These are phyloP conservation scores for Malurus cyaneus DNA, from an alignment of 2,113 vertebrate genomes.

Conservation along the genomic window DNA sequence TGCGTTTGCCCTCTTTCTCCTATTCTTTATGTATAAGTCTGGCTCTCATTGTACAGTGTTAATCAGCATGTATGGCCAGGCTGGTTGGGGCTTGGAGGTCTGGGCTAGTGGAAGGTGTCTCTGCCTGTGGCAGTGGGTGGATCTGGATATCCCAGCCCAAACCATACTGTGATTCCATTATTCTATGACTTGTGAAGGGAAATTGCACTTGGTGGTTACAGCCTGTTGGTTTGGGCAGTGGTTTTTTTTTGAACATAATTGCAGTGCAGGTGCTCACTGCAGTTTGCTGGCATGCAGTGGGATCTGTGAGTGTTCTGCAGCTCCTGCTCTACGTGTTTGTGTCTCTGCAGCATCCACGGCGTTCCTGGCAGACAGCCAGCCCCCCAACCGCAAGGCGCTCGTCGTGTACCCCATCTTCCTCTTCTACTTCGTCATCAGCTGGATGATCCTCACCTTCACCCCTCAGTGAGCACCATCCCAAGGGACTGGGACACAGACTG, in stretches of 20 bases:
- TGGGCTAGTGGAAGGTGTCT: background rate
- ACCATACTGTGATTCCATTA: background rate
- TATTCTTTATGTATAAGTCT: background rate
- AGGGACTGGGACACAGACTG: background rate
- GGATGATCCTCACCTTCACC: constrained; percentile 93
- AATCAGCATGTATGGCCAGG: background rate
- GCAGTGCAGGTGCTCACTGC: background rate
- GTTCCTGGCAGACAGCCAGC: constrained; percentile 93
- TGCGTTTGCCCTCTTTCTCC: background rate
- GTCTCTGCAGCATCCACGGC: constrained; percentile 86
- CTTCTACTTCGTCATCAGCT: constrained; percentile 97
- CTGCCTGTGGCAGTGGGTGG: background rate
- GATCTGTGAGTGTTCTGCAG: background rate
- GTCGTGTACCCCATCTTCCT: constrained; percentile 96
- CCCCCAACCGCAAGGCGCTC: constrained; percentile 89
- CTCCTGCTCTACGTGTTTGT: background rate
- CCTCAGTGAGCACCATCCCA: constrained; percentile 41
- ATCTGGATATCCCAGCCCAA: background rate
- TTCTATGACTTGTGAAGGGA: background rate
- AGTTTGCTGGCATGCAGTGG: background rate
- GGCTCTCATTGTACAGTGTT: background rate
- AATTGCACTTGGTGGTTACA: background rate
- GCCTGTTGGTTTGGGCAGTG: accelerated
- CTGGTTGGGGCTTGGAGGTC: background rate
- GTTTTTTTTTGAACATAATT: accelerated